Conservation (phyloP, 1,140 invertebrate genomes). For the Formica exsecta region DNA sequence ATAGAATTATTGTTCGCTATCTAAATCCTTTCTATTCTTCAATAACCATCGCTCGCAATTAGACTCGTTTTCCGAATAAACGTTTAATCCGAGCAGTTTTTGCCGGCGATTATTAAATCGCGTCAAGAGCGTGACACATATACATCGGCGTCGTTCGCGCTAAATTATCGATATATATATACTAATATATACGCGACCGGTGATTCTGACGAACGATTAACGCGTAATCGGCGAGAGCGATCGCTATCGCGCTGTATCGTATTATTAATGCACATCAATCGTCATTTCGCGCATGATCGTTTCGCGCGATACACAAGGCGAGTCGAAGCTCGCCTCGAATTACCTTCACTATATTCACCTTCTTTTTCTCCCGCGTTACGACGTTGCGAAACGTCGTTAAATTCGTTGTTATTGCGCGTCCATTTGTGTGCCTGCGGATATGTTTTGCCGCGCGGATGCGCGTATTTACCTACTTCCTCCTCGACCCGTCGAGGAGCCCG, state of each 20-base stretch:
- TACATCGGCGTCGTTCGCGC: constrained; percentile 3
- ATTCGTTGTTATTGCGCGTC: constrained; percentile 11
- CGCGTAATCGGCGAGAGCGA: constrained; percentile 13
- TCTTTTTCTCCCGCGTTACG: not conserved
- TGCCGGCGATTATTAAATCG: constrained; percentile 4
- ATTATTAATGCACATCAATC: constrained; percentile 28
- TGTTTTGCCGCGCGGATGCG: not conserved
- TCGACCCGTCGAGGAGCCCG: constrained; percentile 29
- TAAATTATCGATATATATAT: constrained; percentile 36
- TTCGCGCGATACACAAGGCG: not conserved
- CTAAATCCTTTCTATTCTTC: not conserved
- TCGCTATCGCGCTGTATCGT: constrained; percentile 39
- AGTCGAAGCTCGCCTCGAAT: constrained; percentile 2
- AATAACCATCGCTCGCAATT: not conserved
- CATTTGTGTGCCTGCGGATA: not conserved
- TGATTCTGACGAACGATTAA: constrained; percentile 21
- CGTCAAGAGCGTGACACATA: not conserved
- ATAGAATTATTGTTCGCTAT: constrained; percentile 2
- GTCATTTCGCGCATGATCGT: not conserved
- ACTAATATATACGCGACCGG: not conserved
- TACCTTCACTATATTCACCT: constrained; percentile 16
- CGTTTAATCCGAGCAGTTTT: constrained; percentile 6
- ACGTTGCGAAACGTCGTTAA: constrained; percentile 37
- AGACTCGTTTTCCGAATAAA: constrained; percentile 30
- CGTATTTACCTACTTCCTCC: constrained; percentile 59